Conservation (phyloP, 1,140 invertebrate genomes). For the Acyrthosiphon pisum region DNA sequence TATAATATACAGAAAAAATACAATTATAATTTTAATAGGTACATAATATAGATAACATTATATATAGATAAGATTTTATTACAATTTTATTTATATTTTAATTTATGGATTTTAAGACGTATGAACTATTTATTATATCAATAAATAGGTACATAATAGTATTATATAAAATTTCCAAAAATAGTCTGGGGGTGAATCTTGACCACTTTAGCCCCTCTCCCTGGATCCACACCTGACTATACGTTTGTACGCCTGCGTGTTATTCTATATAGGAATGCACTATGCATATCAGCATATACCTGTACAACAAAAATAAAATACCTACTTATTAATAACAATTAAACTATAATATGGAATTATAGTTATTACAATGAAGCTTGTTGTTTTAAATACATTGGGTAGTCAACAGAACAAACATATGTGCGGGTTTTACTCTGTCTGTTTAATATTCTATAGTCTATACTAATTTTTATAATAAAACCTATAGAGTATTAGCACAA, state of each 20-base stretch:
- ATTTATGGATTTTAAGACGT: too few species aligned
- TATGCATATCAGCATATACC: too few species aligned
- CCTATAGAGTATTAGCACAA: not conserved
- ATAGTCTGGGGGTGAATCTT: too few species aligned
- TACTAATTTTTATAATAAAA: not conserved
- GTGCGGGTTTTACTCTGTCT: not conserved
- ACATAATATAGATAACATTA: too few species aligned
- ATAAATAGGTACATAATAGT: too few species aligned
- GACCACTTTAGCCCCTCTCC: too few species aligned
- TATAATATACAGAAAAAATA: too few species aligned
- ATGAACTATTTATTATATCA: too few species aligned
- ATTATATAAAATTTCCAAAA: too few species aligned
- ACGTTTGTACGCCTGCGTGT: not conserved
- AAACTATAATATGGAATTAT: not conserved
- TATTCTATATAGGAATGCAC: not conserved
- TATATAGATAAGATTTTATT: too few species aligned
- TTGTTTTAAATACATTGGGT: not conserved
- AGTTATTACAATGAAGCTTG: not conserved
- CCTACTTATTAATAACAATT: not conserved
- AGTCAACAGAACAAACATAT: not conserved
- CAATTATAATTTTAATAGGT: too few species aligned
- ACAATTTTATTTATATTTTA: too few species aligned
- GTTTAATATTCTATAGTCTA: not conserved
- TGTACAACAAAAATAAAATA: not conserved
- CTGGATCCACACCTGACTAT: not conserved